phyloP scores from a whole-genome alignment of 2,888 invertebrate genomes.

The Meganola albula region DNA sequence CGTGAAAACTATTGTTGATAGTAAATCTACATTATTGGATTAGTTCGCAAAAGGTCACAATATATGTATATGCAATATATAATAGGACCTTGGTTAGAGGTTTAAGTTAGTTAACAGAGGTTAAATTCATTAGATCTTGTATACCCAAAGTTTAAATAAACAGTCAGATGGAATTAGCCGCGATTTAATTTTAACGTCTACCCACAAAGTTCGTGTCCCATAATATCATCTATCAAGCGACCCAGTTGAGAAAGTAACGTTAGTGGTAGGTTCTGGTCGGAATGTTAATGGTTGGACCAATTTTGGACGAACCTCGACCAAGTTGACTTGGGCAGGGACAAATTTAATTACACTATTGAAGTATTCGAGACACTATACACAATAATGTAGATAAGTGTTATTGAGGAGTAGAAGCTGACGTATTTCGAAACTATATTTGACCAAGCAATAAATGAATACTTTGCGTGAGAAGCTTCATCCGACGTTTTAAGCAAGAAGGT shows the following conservation, averaged over 20 bases:
- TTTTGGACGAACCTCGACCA: slow-evolving; percentile 45
- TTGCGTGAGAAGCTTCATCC: slow-evolving; percentile 27
- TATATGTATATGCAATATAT: slow-evolving; percentile 17
- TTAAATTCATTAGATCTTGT: slow-evolving; percentile 24
- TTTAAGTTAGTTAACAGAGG: too few relatives aligned
- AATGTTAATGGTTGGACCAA: slow-evolving; percentile 60
- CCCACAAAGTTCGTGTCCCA: slow-evolving; percentile 37
- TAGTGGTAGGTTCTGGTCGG: slow-evolving; percentile 41
- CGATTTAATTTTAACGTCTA: slow-evolving; percentile 25
- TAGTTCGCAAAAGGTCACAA: slow-evolving; percentile 17
- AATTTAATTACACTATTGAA: slow-evolving; percentile 33
- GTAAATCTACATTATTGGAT: slow-evolving; percentile 26
- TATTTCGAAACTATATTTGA: too few relatives aligned
- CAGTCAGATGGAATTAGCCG: slow-evolving; percentile 10
- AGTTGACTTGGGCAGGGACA: slow-evolving; percentile 42
- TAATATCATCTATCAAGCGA: slow-evolving; percentile 37
- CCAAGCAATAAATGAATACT: slow-evolving; percentile 30
- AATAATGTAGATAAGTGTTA: too few relatives aligned
- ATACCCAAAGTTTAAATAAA: slow-evolving; percentile 12
- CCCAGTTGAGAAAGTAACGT: slow-evolving; percentile 53
- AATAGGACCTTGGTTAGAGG: too few relatives aligned
- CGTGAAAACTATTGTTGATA: slow-evolving; percentile 44
- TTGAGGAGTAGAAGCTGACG: too few relatives aligned
- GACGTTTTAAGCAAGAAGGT: slow-evolving; percentile 18
- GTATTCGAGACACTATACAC: slow-evolving; percentile 9